Conservation (phyloP, 2,888 invertebrate genomes). For the Micoletzkya japonica region DNA sequence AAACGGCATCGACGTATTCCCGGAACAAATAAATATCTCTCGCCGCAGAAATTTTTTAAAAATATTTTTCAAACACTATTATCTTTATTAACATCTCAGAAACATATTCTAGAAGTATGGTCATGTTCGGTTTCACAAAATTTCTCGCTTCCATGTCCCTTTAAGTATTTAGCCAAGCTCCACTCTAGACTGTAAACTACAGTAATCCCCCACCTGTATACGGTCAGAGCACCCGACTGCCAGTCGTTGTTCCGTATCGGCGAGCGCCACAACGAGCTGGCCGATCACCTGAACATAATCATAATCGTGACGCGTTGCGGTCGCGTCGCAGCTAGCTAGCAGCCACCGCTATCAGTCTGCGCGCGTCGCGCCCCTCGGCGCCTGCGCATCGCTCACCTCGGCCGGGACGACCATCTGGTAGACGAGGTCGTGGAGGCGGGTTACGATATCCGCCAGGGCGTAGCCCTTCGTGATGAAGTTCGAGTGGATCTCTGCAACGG, state of each 20-base stretch:
- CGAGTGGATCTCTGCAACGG: slow-evolving; percentile 71
- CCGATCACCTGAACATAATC: slow-evolving; percentile 73
- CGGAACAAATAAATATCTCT: too few relatives aligned
- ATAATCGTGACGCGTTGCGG: too few relatives aligned
- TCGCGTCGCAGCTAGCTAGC: not conserved
- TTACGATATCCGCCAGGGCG: slow-evolving; percentile 87
- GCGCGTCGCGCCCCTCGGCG: not conserved
- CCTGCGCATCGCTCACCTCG: slow-evolving; percentile 73
- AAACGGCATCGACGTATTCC: too few relatives aligned
- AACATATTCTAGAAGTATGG: too few relatives aligned
- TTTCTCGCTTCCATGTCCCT: too few relatives aligned
- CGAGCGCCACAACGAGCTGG: slow-evolving; percentile 81
- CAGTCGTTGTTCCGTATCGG: slow-evolving; percentile 83
- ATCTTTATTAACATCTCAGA: too few relatives aligned
- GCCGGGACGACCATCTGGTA: slow-evolving; percentile 67
- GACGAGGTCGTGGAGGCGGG: slow-evolving; percentile 84
- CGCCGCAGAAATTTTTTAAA: too few relatives aligned
- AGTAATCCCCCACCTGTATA: slow-evolving; percentile 73
- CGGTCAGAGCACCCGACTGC: slow-evolving; percentile 85
- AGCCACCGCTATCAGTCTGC: not conserved
- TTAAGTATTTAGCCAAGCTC: too few relatives aligned
- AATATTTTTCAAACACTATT: too few relatives aligned
- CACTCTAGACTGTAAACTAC: too few relatives aligned
- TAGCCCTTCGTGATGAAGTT: slow-evolving; percentile 85
- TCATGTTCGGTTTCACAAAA: too few relatives aligned